Conservation (phyloP, 2,888 invertebrate genomes). For the Perdita meconis region DNA sequence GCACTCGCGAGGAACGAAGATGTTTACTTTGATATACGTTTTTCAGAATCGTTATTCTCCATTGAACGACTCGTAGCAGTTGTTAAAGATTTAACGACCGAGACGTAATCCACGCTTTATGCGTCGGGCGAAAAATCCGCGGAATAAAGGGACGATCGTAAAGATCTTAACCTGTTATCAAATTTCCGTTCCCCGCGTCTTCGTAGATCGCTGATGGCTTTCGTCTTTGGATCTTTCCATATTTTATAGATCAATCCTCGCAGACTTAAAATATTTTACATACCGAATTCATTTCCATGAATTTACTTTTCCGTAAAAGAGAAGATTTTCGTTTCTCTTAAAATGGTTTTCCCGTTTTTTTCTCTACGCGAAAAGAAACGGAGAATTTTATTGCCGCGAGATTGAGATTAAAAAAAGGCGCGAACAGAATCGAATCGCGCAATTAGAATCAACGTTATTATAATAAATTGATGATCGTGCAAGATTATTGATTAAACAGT, state of each 20-base stretch:
- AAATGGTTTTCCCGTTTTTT: no score
- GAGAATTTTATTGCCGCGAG: constrained; percentile 1
- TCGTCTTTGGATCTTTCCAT: not conserved
- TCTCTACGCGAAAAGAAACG: not conserved
- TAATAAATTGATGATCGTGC: constrained; percentile 62
- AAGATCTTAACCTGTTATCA: constrained; percentile 41
- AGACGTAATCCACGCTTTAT: constrained; percentile 37
- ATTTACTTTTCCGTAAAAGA: no score
- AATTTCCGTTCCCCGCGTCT: constrained; percentile 18
- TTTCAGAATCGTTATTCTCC: constrained; percentile 41
- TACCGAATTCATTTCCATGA: no score
- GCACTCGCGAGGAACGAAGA: constrained; percentile 16
- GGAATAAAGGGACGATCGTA: constrained; percentile 30
- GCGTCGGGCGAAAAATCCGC: constrained; percentile 23
- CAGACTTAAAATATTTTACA: no score
- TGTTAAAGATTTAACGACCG: constrained; percentile 43
- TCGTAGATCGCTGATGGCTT: not conserved
- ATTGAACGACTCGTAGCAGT: constrained; percentile 34
- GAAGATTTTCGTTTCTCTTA: no score
- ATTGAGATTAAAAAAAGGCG: not conserved
- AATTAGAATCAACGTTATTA: constrained; percentile 42
- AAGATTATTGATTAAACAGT: constrained; percentile 63
- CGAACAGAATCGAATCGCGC: not conserved
- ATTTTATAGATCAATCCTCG: not conserved
- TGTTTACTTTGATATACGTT: constrained; percentile 42